Percentiles rank a stretch among this genome's conserved stretches.
These are phyloP conservation scores for Apus apus DNA, from an alignment of 2,113 vertebrate species.

Conservation along the genomic window DNA sequence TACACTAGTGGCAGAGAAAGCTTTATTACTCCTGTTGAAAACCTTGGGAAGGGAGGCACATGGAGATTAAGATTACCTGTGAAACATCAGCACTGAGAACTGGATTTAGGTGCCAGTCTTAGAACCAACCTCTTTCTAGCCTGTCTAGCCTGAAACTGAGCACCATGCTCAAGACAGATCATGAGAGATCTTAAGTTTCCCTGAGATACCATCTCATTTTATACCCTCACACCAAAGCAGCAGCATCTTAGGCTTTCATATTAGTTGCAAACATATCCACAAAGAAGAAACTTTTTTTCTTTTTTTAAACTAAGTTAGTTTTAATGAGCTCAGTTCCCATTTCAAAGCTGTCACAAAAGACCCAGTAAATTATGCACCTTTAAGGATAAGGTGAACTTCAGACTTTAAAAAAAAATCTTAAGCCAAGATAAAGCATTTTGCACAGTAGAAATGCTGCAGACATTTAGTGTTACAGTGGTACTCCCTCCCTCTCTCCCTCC, in stretches of 20 bases:
- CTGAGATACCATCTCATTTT: background rate
- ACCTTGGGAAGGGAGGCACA: background rate
- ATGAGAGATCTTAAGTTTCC: background rate
- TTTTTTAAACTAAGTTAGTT: slow-evolving; percentile 11
- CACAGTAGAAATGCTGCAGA: background rate
- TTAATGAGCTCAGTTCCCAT: slow-evolving; percentile 32
- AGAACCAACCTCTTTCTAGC: background rate
- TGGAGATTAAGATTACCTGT: background rate
- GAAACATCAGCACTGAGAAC: background rate
- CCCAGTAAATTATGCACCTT: slow-evolving; percentile 27
- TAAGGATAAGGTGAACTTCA: slow-evolving; percentile 38
- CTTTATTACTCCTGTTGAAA: background rate
- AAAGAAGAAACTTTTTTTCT: background rate
- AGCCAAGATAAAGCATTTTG: background rate
- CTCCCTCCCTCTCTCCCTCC: background rate
- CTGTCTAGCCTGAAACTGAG: background rate
- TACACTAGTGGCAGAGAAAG: background rate
- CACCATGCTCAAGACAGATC: background rate
- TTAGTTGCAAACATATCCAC: background rate
- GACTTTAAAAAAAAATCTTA: background rate
- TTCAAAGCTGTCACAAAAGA: slow-evolving; percentile 19
- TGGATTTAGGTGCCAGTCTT: background rate
- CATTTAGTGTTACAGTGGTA: slow-evolving; percentile 9
- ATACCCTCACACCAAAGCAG: background rate
- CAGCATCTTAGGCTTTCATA: background rate